Conservation (phyloP, 2,113 vertebrate species). For the Actenoides hombroni region DNA sequence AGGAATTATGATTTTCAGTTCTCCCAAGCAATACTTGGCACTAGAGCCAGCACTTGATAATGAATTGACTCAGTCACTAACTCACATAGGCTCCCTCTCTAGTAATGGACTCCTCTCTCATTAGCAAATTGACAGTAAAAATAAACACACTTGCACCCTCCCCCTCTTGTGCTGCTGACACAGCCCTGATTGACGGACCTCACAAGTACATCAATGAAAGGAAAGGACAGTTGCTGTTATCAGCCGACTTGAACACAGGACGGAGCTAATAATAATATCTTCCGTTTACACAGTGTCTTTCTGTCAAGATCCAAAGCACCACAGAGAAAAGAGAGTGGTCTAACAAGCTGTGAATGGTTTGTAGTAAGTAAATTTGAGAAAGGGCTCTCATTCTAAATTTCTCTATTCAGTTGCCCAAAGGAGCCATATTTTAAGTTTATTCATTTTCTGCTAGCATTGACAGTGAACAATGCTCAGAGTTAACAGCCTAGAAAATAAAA, state of each 20-base stretch:
- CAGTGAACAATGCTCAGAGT: constrained; percentile 7
- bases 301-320: not conserved
- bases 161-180: constrained; percentile 29
- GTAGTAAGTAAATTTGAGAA: constrained; percentile 25
- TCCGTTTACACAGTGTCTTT: constrained; percentile 28
- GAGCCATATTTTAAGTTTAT: constrained; percentile 29
- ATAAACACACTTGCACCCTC: constrained; percentile 20
- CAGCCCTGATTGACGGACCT: not conserved
- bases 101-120: constrained; percentile 43
- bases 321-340: not conserved
- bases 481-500: constrained; percentile 45
- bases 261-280: constrained; percentile 40
- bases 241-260: not conserved
- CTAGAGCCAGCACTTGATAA: constrained; percentile 29
- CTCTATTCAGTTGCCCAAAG: constrained; percentile 12
- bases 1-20: constrained; percentile 33
- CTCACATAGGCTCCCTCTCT: not conserved
- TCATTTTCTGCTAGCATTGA: constrained; percentile 39
- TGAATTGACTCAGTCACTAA: constrained; percentile 41
- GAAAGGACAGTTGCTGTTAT: constrained; percentile 22
- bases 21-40: constrained; percentile 34
- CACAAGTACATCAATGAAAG: constrained; percentile 13
- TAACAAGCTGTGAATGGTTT: not conserved
- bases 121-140: constrained; percentile 45
- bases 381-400: constrained; percentile 20